Percentiles rank a stretch among this genome's conserved stretches.
These are phyloP conservation scores for Tyria jacobaeae DNA, from an alignment of 2,888 invertebrate genomes.

Conservation along the genomic window DNA sequence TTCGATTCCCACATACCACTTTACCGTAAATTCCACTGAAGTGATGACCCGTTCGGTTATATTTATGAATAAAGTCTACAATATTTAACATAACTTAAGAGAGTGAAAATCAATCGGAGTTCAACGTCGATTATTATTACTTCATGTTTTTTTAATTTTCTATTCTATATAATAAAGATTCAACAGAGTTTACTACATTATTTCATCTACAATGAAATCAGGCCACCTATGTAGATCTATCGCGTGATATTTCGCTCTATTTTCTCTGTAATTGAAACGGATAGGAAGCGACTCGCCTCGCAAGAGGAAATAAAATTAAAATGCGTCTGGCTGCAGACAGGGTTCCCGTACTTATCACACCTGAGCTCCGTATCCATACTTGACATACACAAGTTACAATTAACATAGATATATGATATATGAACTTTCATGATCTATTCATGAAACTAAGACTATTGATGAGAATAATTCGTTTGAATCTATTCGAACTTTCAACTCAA, in stretches of 20 bases:
- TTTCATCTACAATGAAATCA: slow-evolving; percentile 18
- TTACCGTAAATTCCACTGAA: too few species aligned
- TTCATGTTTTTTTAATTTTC: neutral
- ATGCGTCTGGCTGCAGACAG: slow-evolving; percentile 57
- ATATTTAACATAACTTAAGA: too few species aligned
- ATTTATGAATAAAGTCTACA: too few species aligned
- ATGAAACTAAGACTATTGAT: neutral
- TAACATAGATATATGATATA: neutral
- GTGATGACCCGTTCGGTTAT: too few species aligned
- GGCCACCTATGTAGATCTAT: slow-evolving; percentile 18
- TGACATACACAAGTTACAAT: slow-evolving; percentile 3
- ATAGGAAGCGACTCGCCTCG: slow-evolving; percentile 53
- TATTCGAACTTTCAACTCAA: slow-evolving; percentile 20
- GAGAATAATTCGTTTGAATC: slow-evolving; percentile 12
- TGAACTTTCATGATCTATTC: neutral
- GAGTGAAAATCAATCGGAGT: too few species aligned
- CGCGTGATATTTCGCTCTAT: slow-evolving; percentile 47
- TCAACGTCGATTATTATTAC: too few species aligned
- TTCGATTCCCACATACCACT: too few species aligned
- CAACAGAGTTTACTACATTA: neutral
- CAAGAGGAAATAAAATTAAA: slow-evolving; percentile 73
- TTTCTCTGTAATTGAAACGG: slow-evolving; percentile 66
- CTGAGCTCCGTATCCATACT: slow-evolving; percentile 42
- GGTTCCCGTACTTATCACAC: slow-evolving; percentile 51
- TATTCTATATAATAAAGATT: neutral